Conservation (phyloP, 2,797 vertebrate genomes). For the Acrossocheilus fasciatus region DNA sequence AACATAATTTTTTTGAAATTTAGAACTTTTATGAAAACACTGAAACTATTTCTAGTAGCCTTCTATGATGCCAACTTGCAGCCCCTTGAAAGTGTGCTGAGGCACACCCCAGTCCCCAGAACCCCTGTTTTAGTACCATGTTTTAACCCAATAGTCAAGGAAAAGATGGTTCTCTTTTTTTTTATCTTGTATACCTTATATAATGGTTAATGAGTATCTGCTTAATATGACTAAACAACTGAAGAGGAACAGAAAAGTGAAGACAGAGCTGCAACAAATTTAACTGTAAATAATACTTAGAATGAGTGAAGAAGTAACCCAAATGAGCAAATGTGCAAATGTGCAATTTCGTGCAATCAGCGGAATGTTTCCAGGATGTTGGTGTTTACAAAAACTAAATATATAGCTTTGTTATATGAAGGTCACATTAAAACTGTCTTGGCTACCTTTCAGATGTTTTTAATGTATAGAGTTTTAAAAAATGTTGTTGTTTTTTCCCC, state of each 20-base stretch:
- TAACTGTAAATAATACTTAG: not conserved
- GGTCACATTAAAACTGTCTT: not conserved
- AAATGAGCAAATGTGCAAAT: not conserved
- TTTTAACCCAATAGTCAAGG: not conserved
- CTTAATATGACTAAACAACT: not conserved
- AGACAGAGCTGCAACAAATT: not conserved
- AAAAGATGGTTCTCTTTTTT: not conserved
- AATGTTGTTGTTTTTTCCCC: too few species aligned
- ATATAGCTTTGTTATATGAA: not conserved
- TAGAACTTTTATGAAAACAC: not conserved
- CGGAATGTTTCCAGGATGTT: not conserved
- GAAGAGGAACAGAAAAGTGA: conserved; percentile 6
- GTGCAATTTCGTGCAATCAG: not conserved
- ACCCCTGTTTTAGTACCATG: not conserved
- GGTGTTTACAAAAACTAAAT: not conserved
- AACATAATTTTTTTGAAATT: not conserved
- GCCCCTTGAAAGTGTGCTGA: not conserved
- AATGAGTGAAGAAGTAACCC: not conserved
- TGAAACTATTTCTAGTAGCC: not conserved
- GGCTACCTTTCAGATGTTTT: not conserved
- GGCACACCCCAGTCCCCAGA: too few species aligned
- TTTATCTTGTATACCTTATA: not conserved
- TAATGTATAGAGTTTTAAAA: not conserved
- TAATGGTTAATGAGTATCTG: not conserved
- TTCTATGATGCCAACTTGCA: not conserved